Conservation (phyloP, 2,113 vertebrate species). For the Lamprotornis superbus region DNA sequence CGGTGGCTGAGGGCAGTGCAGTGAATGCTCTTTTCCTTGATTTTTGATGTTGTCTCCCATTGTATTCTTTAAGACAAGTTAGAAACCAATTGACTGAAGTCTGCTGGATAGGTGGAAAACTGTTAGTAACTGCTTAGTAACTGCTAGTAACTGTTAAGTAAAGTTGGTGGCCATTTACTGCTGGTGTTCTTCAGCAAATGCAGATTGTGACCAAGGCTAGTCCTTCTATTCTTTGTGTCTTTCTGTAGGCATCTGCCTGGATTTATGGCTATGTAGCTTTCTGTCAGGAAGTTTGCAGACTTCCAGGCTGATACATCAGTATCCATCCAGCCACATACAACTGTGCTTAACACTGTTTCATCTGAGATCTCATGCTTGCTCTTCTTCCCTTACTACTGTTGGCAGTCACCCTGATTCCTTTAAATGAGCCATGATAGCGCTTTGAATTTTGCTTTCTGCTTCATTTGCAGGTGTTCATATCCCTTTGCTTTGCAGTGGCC, state of each 20-base stretch:
- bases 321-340: neutral
- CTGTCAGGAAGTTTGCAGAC: fast-evolving
- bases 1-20: neutral
- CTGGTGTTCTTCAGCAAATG: neutral
- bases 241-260: neutral
- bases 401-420: neutral
- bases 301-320: neutral
- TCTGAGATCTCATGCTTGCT: neutral
- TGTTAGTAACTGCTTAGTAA: neutral
- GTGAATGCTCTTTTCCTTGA: neutral
- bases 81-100: neutral
- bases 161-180: neutral
- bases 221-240: neutral
- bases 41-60: neutral
- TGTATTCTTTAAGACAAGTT: neutral
- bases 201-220: neutral
- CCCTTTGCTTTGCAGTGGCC: neutral
- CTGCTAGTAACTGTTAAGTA: neutral
- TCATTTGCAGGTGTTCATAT: neutral
- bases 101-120: neutral
- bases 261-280: neutral
- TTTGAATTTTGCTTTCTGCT: neutral
- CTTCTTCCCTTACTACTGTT: neutral
- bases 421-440: neutral
- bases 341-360: neutral